phyloP scores from a whole-genome alignment of 2,113 vertebrate species.

The Microtus montanus region DNA sequence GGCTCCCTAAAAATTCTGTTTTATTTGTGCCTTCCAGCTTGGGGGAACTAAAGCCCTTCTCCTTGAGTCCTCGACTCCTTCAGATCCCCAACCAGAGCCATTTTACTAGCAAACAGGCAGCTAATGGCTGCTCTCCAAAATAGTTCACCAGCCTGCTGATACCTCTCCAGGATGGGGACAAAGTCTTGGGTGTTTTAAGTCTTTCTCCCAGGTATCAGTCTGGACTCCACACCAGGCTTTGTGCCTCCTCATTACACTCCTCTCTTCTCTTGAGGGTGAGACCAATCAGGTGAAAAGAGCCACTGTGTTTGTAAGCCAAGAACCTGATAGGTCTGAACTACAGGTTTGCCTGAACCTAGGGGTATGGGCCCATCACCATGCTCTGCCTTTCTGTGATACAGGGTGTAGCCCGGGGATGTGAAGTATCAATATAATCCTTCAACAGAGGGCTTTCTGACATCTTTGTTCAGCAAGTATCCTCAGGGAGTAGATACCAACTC shows the following conservation, averaged over 20 bases:
- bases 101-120: background rate
- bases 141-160: background rate
- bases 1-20: background rate
- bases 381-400: background rate
- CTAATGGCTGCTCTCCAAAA: background rate
- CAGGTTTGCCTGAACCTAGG: background rate
- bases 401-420: background rate
- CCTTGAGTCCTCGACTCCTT: background rate
- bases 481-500: background rate
- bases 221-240: background rate
- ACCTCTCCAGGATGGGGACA: background rate
- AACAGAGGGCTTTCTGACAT: background rate
- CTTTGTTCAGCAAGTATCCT: background rate
- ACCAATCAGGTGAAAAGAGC: background rate
- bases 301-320: background rate
- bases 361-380: background rate
- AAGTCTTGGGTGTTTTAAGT: background rate
- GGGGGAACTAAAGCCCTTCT: background rate
- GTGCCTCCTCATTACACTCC: background rate
- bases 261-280: background rate
- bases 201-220: background rate
- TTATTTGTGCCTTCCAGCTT: background rate
- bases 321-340: background rate
- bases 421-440: background rate
- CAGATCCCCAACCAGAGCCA: background rate